These are phyloP conservation scores for human (Homo sapiens) DNA, from an alignment of 2,113 vertebrate genomes.

Conservation along the genomic window GRCh38 chr22:47438001-47438500, in stretches of 20 bases:
- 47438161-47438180: neutral
- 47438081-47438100: accelerated
- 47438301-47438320: neutral
- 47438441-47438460: neutral
- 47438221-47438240: neutral
- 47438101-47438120: accelerated
- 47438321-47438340: neutral
- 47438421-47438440: neutral
- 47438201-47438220: neutral
- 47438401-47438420: neutral
- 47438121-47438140: no score
- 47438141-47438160: neutral
- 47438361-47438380: neutral
- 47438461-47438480: neutral
- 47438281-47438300: neutral
- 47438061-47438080: accelerated
- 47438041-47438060: accelerated
- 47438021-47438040: accelerated
- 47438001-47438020: neutral
- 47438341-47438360: neutral
- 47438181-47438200: neutral
- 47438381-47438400: neutral
- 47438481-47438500: neutral
- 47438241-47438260: neutral
- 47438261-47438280: neutral